Base-by-base conservation (phyloP, 2,113 vertebrate species). In the Brienomyrus longianalis region DNA sequence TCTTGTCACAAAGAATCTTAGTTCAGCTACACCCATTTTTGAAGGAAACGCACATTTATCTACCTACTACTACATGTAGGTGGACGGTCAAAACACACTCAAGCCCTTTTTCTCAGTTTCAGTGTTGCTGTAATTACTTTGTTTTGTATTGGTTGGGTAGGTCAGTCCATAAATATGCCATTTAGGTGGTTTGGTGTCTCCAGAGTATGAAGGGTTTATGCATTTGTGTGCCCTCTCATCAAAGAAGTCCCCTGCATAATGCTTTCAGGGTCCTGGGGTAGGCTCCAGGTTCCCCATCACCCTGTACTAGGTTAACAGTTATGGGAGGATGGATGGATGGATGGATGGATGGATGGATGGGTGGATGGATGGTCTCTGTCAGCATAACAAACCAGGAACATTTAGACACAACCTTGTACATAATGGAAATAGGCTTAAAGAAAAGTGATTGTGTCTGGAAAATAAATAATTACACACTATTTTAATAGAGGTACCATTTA, bases 391-490 rank as follows among this genome's bases (percentile, higher is more conserved):
- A 54, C 83, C 17, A 8, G n/a, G 5, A 80, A 43, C 3, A 43
- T 77, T 39, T 77, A n/a, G 62, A 31, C 62, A 31, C 27, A 27
- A 27, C 62, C 2, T 80, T 19, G 31, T 39, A 17, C 2, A 15
- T 35, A 39, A 39, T 77, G 27, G 85, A 54, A 31, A 11, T 9
- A 48, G 50, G 54, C 45, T 48, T 66, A 45, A 88, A 51, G 13
- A 45, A 56, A 45, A 13, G 54, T 47, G 56, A 90, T 89, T 88
- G 31, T 45, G 86, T 52, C 59, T n/a, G 83, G 66, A 90, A 89
- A 47, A 91, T 47, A 91, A 88, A 56, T 89, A 92, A 91, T 90
- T 92, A 92, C 87, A 88, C 89, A 31, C 83, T 51, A 89, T 91
- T 88, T 89, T 88, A 83, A 17, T 56, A 89, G 54, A 80, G n/a